Percentiles rank a stretch among this genome's conserved stretches.
phyloP scores from a whole-genome alignment of 2,888 invertebrate species.

The Athalia circularis region DNA sequence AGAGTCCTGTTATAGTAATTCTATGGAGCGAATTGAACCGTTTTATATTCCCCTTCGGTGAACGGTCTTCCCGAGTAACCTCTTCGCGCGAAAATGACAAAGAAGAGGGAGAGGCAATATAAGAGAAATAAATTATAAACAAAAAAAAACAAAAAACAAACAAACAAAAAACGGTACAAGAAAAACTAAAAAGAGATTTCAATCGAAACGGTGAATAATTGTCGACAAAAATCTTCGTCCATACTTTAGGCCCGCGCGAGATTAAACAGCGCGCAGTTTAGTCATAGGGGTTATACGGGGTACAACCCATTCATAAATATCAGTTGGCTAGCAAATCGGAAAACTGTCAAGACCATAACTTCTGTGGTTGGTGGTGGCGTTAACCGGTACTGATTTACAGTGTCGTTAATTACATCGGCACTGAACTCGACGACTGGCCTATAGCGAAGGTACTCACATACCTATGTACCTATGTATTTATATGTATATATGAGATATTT shows the following conservation, averaged over 20 bases:
- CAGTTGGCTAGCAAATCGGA: conserved; percentile 42
- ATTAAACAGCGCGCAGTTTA: too few species aligned
- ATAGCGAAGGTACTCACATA: neutral
- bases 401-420: conserved; percentile 41
- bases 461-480: neutral
- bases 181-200: too few species aligned
- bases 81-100: neutral
- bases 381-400: conserved; percentile 42
- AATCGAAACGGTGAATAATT: too few species aligned
- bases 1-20: neutral
- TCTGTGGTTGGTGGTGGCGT: conserved; percentile 42
- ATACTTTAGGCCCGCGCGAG: too few species aligned
- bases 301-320: conserved; percentile 23
- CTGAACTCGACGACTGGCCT: neutral
- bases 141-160: too few species aligned
- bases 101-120: too few species aligned
- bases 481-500: too few species aligned
- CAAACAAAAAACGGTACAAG: too few species aligned
- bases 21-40: neutral
- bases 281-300: too few species aligned
- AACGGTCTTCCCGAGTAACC: neutral
- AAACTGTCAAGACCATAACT: conserved; percentile 44
- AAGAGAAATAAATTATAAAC: too few species aligned
- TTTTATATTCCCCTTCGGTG: neutral
- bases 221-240: too few species aligned